These are phyloP conservation scores for Dromas ardeola DNA, from an alignment of 2,113 vertebrate genomes.

Conservation along the genomic window DNA sequence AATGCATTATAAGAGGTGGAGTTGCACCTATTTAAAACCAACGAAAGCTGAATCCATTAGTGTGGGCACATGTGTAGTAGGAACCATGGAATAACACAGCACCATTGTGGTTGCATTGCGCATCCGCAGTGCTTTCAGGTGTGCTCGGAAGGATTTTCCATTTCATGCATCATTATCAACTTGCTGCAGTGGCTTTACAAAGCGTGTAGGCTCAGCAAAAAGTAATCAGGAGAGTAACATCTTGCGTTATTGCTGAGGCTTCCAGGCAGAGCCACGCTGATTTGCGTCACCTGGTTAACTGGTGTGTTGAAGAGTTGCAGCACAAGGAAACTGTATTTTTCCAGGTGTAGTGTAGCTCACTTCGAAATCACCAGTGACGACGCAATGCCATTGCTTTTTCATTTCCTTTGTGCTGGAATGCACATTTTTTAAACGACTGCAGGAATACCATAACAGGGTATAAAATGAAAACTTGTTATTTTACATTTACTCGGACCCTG, in stretches of 20 bases:
- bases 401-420: not conserved
- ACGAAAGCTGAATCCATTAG: not conserved
- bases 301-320: not conserved
- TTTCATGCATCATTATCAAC: slow-evolving; percentile 40
- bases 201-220: slow-evolving; percentile 42
- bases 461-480: not conserved
- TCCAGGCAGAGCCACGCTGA: not conserved
- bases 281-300: not conserved
- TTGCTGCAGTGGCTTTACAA: slow-evolving; percentile 2
- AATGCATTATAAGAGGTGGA: not conserved
- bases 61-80: not conserved
- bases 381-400: not conserved
- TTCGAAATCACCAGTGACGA: not conserved
- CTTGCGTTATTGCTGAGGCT: not conserved
- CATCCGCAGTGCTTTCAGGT: not conserved
- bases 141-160: slow-evolving; percentile 6
- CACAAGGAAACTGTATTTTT: not conserved
- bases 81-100: not conserved
- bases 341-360: not conserved
- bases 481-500: not conserved
- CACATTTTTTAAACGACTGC: not conserved
- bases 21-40: not conserved
- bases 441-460: not conserved
- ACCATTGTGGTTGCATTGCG: not conserved
- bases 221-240: not conserved